Conservation (phyloP, 2,113 vertebrate genomes). For the Danionella cerebrum region DNA sequence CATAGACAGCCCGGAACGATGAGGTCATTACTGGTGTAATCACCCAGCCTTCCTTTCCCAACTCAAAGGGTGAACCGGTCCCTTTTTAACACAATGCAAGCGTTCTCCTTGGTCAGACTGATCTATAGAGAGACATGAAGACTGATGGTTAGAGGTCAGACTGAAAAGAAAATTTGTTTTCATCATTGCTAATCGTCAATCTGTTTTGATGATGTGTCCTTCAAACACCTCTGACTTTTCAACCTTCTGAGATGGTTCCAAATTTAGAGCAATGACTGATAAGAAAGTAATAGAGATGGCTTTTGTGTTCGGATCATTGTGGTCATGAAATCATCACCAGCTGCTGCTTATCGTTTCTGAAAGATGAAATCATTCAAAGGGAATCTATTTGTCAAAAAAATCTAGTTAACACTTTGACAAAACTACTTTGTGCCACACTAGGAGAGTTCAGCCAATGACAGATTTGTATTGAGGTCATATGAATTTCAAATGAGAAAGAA, state of each 20-base stretch:
- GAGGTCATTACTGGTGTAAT: constrained; percentile 62
- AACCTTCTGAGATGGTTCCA: not conserved
- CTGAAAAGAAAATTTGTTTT: not conserved
- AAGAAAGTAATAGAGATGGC: not conserved
- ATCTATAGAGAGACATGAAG: constrained; percentile 30
- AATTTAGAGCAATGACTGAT: constrained; percentile 10
- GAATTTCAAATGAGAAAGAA: too few species aligned
- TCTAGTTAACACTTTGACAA: too few species aligned
- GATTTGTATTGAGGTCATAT: too few species aligned
- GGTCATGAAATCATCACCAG: constrained; percentile 7
- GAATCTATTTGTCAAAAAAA: too few species aligned
- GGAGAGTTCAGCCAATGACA: too few species aligned
- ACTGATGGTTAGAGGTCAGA: constrained; percentile 22
- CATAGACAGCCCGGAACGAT: constrained; percentile 52
- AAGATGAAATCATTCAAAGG: too few species aligned
- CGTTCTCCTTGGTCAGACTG: constrained; percentile 46
- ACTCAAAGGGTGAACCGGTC: constrained; percentile 17
- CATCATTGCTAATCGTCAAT: not conserved
- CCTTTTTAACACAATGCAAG: constrained; percentile 49
- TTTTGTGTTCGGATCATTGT: not conserved
- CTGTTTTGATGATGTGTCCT: not conserved
- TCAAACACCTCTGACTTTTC: constrained; percentile 20
- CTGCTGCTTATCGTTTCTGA: not conserved
- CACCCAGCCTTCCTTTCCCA: constrained; percentile 36
- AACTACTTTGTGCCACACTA: too few species aligned